Conservation (phyloP, 2,888 invertebrate species). For the Tuta absoluta region DNA sequence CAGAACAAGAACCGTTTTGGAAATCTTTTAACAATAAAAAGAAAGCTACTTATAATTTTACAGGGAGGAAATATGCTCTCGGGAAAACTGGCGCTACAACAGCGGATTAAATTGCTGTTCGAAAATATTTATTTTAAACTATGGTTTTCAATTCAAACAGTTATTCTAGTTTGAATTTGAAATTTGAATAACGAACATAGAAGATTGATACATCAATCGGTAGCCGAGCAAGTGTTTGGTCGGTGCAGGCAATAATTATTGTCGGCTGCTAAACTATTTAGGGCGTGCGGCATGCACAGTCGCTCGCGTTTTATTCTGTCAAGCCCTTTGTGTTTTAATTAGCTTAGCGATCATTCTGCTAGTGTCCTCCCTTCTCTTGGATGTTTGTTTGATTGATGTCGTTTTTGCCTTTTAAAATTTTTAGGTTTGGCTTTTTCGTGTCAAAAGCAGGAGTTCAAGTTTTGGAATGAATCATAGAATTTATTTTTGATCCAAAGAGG, state of each 20-base stretch:
- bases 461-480: not conserved
- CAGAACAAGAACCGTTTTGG: too few relatives aligned
- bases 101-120: too few relatives aligned
- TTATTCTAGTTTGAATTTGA: not conserved
- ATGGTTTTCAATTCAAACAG: not conserved
- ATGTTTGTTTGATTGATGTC: slow-evolving; percentile 27
- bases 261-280: slow-evolving; percentile 60
- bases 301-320: slow-evolving; percentile 61
- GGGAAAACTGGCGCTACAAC: too few relatives aligned
- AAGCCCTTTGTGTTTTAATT: slow-evolving; percentile 72
- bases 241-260: slow-evolving; percentile 48
- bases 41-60: too few relatives aligned
- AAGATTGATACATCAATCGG: slow-evolving; percentile 1
- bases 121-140: not conserved
- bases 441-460: not conserved
- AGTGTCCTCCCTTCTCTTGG: slow-evolving; percentile 28
- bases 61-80: too few relatives aligned
- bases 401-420: slow-evolving; percentile 2
- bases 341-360: slow-evolving; percentile 39
- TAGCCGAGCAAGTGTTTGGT: not conserved
- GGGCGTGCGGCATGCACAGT: slow-evolving; percentile 50
- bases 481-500: not conserved
- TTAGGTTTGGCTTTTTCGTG: not conserved
- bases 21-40: too few relatives aligned
- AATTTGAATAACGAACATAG: not conserved